Conservation (phyloP, 2,888 invertebrate genomes). For the Drosophila neonasuta region DNA sequence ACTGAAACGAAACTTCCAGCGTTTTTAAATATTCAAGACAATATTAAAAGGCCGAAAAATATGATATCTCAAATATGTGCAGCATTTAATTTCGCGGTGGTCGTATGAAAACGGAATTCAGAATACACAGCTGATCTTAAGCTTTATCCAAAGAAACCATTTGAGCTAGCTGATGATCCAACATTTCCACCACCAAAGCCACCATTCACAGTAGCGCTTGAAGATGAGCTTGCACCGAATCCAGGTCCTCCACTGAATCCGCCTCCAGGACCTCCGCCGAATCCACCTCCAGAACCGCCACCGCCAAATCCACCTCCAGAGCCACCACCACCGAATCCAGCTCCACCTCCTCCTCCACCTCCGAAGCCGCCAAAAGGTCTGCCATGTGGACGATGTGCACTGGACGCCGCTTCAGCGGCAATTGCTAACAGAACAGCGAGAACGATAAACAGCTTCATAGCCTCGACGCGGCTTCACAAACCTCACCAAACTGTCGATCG, state of each 20-base stretch:
- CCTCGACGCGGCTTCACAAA: neutral
- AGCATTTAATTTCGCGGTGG: neutral
- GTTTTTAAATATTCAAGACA: too few relatives aligned
- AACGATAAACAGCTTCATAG: conserved; percentile 11
- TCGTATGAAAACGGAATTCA: neutral
- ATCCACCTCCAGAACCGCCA: neutral
- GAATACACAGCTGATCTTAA: neutral
- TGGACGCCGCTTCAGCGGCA: neutral
- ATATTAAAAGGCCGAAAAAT: too few relatives aligned
- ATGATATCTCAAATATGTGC: conserved; percentile 23
- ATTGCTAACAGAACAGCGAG: conserved; percentile 2
- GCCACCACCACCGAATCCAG: neutral
- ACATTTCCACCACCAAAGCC: neutral
- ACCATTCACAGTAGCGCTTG: neutral
- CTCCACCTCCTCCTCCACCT: neutral
- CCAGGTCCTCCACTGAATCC: neutral
- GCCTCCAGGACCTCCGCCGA: neutral
- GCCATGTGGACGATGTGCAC: neutral
- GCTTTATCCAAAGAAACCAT: neutral
- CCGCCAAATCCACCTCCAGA: neutral
- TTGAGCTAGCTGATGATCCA: neutral
- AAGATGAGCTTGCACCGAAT: neutral
- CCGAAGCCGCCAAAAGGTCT: neutral
- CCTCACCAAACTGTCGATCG: neutral
- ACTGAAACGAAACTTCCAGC: too few relatives aligned